Base-by-base conservation (phyloP, 2,888 invertebrate genomes). In the Phytoseiulus persimilis region DNA sequence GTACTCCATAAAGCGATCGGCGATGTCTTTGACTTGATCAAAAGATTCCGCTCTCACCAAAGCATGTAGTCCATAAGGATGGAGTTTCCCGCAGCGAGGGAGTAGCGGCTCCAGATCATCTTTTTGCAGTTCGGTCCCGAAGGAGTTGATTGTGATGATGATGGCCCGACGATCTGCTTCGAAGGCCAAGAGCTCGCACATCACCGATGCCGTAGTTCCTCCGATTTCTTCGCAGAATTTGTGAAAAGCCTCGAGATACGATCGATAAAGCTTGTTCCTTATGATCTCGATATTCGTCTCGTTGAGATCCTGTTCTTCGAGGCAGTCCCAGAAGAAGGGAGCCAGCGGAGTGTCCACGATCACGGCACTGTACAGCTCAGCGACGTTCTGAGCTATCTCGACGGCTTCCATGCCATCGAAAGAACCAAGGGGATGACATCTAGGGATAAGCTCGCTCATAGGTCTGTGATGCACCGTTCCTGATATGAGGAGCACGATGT, bases 261-360 rank as follows among this genome's bases (percentile, higher is more conserved):
- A 93, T 94, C 98, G 99, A 94, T 99, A 99, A 91, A 99, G 94
- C 65, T 99, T 99, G 93, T 99, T 99, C 92, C 99, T 95, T 92
- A 99, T 99, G 92, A 99, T 98, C 94, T 99, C 99, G 93, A 99
- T 99, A 93, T 99, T 99, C 98, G 99, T 98, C 93, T 99, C 99
- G 94, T 99, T 99, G 93, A 99, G 95, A 94, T 99, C 99, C 93
- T 99, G 99, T 93, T 99, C 99, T 92, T 98, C 98, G 93, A 99
- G 98, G 93, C 99, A 99, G 93, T 99, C 99, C 91, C 98, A 98
- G 93, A 99, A 99, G 94, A 99, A 99, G 90, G 99, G 98, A 91
- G 99, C 95, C 92, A 99, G 94, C 31, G 99, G 99, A 0, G 99
- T 99, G 93, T 99, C 99, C 32, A 99, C 99, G 91, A 99, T 94